Percentiles rank a stretch among this genome's conserved stretches.
phyloP scores from a whole-genome alignment of 2,113 vertebrate genomes.

The Eira barbara region DNA sequence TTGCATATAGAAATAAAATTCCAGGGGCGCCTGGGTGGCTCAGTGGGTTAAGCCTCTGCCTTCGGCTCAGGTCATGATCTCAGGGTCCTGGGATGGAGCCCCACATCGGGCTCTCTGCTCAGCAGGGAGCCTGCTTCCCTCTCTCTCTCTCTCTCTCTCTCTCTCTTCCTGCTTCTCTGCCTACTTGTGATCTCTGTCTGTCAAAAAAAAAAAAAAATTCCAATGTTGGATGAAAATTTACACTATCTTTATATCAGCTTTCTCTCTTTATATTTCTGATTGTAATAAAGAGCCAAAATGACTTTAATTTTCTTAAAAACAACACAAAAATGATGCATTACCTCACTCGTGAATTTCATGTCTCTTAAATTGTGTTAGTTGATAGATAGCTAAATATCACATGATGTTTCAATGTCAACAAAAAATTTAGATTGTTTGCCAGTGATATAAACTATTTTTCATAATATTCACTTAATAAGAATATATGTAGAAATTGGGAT shows the following conservation, averaged over 20 bases:
- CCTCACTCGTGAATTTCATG: not conserved
- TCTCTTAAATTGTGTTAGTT: not conserved
- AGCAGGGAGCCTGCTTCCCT: too few species aligned
- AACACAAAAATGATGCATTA: not conserved
- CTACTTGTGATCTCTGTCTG: too few species aligned
- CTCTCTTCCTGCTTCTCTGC: too few species aligned
- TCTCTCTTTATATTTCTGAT: not conserved
- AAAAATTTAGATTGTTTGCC: not conserved
- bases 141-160: too few species aligned
- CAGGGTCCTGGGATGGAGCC: too few species aligned
- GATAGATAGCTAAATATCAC: not conserved
- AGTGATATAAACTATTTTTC: not conserved
- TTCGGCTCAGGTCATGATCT: too few species aligned
- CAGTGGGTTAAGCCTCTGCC: too few species aligned
- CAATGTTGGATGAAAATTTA: not conserved
- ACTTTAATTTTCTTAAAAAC: not conserved
- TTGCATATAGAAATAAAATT: not conserved
- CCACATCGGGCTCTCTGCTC: too few species aligned
- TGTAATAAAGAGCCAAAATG: not conserved
- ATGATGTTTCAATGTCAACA: not conserved
- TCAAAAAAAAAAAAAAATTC: not conserved
- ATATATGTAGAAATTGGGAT: not conserved
- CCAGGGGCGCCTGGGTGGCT: not conserved
- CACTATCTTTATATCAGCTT: not conserved
- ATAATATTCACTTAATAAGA: not conserved